Evolutionary conservation across 2,888 invertebrate species (phyloP).

Genomic region (Drosophila pegasa): DNA sequence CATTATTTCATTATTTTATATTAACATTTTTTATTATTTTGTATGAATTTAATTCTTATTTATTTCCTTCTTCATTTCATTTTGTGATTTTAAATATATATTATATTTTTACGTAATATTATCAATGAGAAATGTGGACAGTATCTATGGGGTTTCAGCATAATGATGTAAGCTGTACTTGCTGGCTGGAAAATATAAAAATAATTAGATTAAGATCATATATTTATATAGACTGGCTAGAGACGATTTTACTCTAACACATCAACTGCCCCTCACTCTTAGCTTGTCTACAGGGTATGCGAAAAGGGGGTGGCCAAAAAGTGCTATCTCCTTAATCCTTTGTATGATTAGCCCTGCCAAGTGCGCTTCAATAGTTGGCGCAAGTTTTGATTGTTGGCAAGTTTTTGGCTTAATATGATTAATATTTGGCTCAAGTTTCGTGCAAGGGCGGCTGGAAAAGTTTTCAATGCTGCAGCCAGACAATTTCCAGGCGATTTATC

Average conservation of each 20-base stretch:
- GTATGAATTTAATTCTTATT: no score
- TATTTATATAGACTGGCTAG: neutral
- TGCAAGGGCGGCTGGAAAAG: constrained; percentile 26
- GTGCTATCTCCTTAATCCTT: neutral
- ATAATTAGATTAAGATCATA: no score
- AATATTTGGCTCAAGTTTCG: constrained; percentile 51
- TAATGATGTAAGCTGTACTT: no score
- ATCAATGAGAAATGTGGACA: no score
- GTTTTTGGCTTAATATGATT: constrained; percentile 59
- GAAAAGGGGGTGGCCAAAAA: neutral
- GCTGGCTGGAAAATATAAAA: no score
- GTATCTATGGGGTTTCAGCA: no score
- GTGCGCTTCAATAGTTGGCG: constrained; percentile 31
- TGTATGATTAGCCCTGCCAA: neutral
- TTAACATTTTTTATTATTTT: no score
- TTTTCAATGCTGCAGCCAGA: constrained; percentile 26
- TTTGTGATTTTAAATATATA: no score
- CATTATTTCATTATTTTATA: no score
- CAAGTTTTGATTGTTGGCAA: constrained; percentile 66
- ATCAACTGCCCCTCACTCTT: neutral
- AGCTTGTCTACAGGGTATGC: neutral
- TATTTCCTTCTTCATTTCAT: no score
- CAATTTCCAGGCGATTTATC: constrained; percentile 33
- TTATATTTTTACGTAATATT: no score
- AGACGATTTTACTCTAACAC: neutral